Evolutionary conservation across 2,113 vertebrate species (phyloP).

Genomic region (Nycticebus coucang): DNA sequence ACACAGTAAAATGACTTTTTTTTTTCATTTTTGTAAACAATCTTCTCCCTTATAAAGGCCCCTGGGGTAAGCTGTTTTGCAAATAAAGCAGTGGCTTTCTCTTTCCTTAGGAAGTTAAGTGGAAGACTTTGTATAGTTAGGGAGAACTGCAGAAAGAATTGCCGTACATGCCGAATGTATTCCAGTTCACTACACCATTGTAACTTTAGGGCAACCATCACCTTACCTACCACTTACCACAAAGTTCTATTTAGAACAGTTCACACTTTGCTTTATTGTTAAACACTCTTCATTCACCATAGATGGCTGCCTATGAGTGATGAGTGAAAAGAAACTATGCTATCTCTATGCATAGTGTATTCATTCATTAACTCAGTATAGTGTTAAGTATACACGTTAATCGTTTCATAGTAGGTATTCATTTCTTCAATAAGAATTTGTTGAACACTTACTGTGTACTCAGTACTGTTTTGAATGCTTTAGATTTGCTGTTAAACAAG

Average conservation of each 20-base stretch:
- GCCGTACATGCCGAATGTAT: background rate
- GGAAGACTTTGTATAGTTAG: background rate
- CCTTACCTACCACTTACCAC: background rate
- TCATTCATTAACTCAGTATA: slow-evolving; percentile 42
- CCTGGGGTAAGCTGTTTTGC: slow-evolving; percentile 15
- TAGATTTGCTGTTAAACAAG: background rate
- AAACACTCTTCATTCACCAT: background rate
- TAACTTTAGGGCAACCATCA: slow-evolving; percentile 16
- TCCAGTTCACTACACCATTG: background rate
- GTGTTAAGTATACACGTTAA: background rate
- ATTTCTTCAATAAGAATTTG: slow-evolving; percentile 29
- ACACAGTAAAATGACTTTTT: background rate
- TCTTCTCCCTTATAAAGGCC: background rate
- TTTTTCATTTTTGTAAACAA: slow-evolving; percentile 56
- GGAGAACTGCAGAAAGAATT: slow-evolving; percentile 9
- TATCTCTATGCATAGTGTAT: background rate
- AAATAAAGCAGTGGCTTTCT: slow-evolving; percentile 17
- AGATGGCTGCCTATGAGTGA: background rate
- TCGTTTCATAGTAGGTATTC: background rate
- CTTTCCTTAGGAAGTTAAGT: slow-evolving; percentile 23
- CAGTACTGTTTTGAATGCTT: background rate
- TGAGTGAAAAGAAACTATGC: background rate
- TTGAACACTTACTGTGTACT: background rate
- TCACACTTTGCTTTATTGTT: slow-evolving; percentile 33
- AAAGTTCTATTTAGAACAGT: background rate